Evolutionary conservation across 2,888 invertebrate genomes (phyloP), one percentile per base, ranked within the genome.

Genomic region (Caenorhabditis auriculariae): DNA sequence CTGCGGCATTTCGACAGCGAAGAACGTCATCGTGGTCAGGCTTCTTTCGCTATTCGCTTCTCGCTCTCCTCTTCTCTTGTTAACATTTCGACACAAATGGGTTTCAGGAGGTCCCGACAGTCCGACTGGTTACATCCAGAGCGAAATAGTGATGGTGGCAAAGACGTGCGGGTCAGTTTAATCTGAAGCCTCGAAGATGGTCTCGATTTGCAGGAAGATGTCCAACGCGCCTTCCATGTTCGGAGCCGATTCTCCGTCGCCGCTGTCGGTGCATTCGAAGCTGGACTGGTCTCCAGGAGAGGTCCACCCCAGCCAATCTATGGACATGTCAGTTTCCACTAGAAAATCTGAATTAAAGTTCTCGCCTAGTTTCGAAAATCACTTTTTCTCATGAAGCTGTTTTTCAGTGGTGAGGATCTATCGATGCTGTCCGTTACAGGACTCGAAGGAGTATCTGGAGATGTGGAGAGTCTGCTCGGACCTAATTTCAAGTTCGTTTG

Each of bases 61-160:
- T n/a, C n/a, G n/a, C n/a, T n/a, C n/a, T n/a, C n/a, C n/a, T n/a
- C n/a, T n/a, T n/a, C 35, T 35, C n/a, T n/a, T n/a, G n/a, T n/a
- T n/a, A n/a, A n/a, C n/a, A 41, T 17, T 17, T 17, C 17, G 19
- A 41, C 19, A 15, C 9, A 9, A 52, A 60, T 46, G 50, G 55
- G n/a, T n/a, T 23, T 26, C 38, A 2, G 60, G 53, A 29, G 66
- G 60, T 15, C 56, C 72, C 9, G 80, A 80, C 41, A 73, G 70
- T 15, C 74, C 77, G 2, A 73, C 76, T 5, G 80, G 80, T 3
- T 81, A 81, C 56, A 81, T 81, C 39, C 78, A 76, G 47, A 72
- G 73, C 46, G 78, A 81, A 50, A 79, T 81, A 51, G 78, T 81
- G n/a, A 81, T 81, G 81, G 80, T 81, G 12, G 81, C 80, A 19